Evolutionary conservation across 2,888 invertebrate genomes (phyloP), one percentile per base, ranked within the genome.

Genomic region (Ectemnius cavifrons): DNA sequence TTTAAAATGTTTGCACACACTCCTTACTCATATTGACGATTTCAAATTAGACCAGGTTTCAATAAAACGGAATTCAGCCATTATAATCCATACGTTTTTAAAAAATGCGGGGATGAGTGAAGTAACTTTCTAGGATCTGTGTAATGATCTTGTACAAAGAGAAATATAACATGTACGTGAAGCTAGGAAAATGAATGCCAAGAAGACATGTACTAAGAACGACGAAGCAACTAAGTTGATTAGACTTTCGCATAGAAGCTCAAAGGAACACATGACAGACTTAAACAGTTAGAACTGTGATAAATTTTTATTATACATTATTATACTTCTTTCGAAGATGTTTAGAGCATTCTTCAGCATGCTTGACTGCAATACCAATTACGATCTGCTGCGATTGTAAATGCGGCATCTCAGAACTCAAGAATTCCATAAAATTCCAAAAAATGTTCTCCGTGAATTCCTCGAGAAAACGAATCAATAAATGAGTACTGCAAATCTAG

Each of bases 231-330:
- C 46, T 73, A 70, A 66, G 73, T 56, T 52, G 61, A 49, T 62
- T 75, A 75, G 73, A 45, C 75, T 73, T 72, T 74, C 65, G 70
- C 68, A 66, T 78, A 82, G 80, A 79, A 63, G 71, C 57, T 70
- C 64, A 63, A 59, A 45, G 65, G 66, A 62, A 68, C 49, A 58
- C 71, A 75, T 45, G 65, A 71, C 75, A 81, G 73, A 78, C 76
- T 81, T 75, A 73, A 72, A 78, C 79, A 85, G 80, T 82, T 85
- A 84, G 85, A 80, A 82, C 85, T 86, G 85, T 85, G 85, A 85
- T 85, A 86, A 83, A 82, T 84, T 73, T 83, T 74, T 76, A 83
- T 82, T 80, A 71, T 71, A 75, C 67, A 69, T 67, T 74, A 68
- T 77, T 78, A 61, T 67, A 70, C 74, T 81, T 75, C 52, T 58